phyloP scores from a whole-genome alignment of 1,140 invertebrate species.

The Palaemon carinicauda region DNA sequence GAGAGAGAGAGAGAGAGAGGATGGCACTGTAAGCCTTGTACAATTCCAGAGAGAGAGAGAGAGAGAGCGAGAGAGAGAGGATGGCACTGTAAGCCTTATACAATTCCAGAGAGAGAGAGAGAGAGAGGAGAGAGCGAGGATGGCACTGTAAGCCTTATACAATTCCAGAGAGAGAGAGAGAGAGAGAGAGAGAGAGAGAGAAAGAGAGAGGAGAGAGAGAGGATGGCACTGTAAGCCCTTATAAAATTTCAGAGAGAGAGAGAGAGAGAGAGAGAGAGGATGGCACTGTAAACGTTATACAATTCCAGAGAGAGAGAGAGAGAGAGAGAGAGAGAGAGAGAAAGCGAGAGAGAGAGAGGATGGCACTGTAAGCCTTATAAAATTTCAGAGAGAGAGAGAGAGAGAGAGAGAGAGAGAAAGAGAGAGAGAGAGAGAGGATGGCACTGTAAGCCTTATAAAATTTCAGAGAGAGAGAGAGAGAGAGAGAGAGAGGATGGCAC shows the following conservation, averaged over 20 bases:
- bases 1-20: neutral
- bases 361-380: too few relatives aligned
- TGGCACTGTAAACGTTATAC: neutral
- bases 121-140: neutral
- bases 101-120: neutral
- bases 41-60: neutral
- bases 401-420: neutral
- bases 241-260: neutral
- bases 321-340: neutral
- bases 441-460: too few relatives aligned
- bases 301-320: neutral
- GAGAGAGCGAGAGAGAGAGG: neutral
- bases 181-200: neutral
- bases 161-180: neutral
- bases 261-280: neutral
- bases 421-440: neutral
- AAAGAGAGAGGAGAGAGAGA: neutral
- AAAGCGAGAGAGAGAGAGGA: neutral
- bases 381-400: neutral
- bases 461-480: neutral
- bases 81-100: too few relatives aligned
- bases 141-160: too few relatives aligned
- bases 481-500: neutral
- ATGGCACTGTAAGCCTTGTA: too few relatives aligned
- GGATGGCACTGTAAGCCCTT: too few relatives aligned